phyloP scores from a whole-genome alignment of 1,140 invertebrate genomes.

The Ladona fulva region DNA sequence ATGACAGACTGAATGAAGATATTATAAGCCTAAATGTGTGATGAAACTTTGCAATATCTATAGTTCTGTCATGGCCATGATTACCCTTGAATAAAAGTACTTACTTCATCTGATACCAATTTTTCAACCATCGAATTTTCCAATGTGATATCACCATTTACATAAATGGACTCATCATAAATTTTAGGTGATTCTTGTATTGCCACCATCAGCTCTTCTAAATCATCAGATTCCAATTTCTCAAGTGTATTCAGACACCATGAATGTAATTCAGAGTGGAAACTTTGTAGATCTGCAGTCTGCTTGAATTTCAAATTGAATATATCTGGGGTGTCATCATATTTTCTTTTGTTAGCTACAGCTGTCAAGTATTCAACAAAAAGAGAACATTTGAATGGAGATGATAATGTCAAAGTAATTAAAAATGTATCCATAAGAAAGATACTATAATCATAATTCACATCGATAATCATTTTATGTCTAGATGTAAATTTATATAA shows the following conservation, averaged over 20 bases:
- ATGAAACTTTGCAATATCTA: no score
- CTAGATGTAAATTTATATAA: no score
- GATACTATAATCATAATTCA: no score
- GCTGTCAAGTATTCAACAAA: neutral
- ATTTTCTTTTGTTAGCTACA: conserved; percentile 16
- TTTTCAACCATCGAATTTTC: neutral
- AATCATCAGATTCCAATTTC: neutral
- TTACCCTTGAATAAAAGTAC: no score
- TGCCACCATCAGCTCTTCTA: neutral
- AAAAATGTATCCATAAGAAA: no score
- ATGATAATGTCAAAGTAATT: no score
- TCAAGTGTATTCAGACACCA: neutral
- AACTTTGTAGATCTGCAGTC: neutral
- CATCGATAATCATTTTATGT: no score
- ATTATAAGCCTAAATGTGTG: no score
- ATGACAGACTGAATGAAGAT: no score
- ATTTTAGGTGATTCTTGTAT: neutral
- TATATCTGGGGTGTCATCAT: conserved; percentile 15
- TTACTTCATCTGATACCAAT: neutral
- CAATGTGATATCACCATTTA: neutral
- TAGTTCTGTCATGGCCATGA: no score
- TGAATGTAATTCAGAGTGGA: neutral
- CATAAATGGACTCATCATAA: neutral
- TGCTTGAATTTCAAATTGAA: conserved; percentile 4
- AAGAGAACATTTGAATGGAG: conserved; percentile 13